Evolutionary conservation across 2,888 invertebrate species (phyloP), one percentile per base, ranked within the genome.

Genomic region (Melinaea menophilus): DNA sequence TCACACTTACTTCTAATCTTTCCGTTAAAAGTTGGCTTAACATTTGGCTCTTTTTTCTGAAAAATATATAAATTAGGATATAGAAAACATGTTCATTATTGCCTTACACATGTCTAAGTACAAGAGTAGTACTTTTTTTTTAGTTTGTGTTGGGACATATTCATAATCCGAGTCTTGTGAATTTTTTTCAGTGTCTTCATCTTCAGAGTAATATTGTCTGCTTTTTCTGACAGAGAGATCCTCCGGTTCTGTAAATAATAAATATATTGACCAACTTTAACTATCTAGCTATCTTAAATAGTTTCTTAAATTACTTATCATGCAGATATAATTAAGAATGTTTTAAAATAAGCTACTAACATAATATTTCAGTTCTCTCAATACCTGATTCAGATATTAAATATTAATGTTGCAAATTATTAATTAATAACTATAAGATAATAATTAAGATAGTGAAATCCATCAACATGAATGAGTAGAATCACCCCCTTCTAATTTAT

Each of bases 21-120:
- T 31, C 69, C 65, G 13, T 64, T 67, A 45, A 65, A 61, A 9
- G 59, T 51, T 45, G 68, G 67, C 59, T 71, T 71, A 9, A 70
- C 65, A 55, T 66, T 68, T 2, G 64, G 13, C 37, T 64, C 58
- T 46, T 62, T 62, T 59, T 64, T 64, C 59, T 61, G 57, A 59
- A 62, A 64, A 37, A 22, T 22, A 22, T 22, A 22, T 22, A 22
- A 22, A 22, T 22, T 22, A 22, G 22, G 22, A 22, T 22, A 22
- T 22, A 22, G 22, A 22, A 22, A 22, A 22, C 3, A 1, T 37
- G 3, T 37, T 37, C 37, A 37, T 37, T 5, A 4, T 37, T 37
- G 4, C 37, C 37, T 5, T 37, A 37, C 11, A 51, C 31, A 31
- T 31, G 9, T 9, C 31, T 9, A 31, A 31, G 3, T 51, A 37